A percentile compares a stretch with the other conserved stretches of the same genome.
phyloP scores from a whole-genome alignment of 1,140 invertebrate species.

The Eriocheir sinensis region DNA sequence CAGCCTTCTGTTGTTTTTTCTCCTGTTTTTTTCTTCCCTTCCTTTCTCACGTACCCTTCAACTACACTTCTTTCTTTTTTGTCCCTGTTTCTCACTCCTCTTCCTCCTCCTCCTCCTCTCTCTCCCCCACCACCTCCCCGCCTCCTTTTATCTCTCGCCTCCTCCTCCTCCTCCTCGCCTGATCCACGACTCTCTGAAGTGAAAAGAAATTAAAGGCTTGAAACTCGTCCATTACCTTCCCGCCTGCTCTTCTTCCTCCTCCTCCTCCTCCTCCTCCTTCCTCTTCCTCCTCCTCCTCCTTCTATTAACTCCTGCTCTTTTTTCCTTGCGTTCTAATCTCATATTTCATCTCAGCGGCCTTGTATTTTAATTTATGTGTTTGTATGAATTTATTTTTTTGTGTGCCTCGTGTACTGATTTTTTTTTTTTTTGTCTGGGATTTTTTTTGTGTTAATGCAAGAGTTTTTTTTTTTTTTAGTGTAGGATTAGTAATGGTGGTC shows the following conservation, averaged over 20 bases:
- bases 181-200: not conserved
- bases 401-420: not conserved
- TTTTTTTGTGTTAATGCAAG: too few species aligned
- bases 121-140: too few species aligned
- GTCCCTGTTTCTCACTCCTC: too few species aligned
- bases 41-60: too few species aligned
- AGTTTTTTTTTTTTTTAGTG: too few species aligned
- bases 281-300: constrained; percentile 19
- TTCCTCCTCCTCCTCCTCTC: too few species aligned
- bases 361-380: not conserved
- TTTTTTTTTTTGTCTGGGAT: not conserved
- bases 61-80: too few species aligned
- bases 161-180: not conserved
- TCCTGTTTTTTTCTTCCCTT: too few species aligned
- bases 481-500: too few species aligned
- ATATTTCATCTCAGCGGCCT: not conserved
- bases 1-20: too few species aligned
- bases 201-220: not conserved
- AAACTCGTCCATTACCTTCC: constrained; percentile 10
- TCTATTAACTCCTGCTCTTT: not conserved
- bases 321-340: not conserved
- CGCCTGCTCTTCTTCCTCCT: not conserved
- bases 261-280: constrained; percentile 19
- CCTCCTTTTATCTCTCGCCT: not conserved
- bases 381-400: constrained; percentile 16